Conservation (phyloP, 2,113 vertebrate genomes). For the Octodon degus region DNA sequence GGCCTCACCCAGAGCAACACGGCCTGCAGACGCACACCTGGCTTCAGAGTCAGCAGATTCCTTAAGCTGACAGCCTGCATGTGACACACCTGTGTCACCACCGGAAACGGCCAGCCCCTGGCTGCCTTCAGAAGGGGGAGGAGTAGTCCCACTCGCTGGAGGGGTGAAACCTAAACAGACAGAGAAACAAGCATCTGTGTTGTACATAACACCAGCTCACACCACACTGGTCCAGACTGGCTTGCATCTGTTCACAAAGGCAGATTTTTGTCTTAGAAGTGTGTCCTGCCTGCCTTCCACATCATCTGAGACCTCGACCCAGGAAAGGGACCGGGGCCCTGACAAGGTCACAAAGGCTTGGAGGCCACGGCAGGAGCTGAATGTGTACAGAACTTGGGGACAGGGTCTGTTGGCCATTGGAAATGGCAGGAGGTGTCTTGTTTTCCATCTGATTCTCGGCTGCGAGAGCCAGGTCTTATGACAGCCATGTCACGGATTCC, state of each 20-base stretch:
- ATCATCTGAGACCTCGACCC: background rate
- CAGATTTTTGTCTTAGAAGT: background rate
- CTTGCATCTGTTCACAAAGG: background rate
- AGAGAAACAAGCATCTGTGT: background rate
- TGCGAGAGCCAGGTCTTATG: background rate
- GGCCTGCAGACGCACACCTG: background rate
- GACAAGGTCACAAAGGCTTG: background rate
- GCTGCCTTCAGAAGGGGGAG: constrained; percentile 52
- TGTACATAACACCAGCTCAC: accelerated
- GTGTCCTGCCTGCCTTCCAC: background rate
- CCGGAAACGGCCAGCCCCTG: background rate
- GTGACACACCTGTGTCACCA: accelerated
- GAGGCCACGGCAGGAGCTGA: background rate
- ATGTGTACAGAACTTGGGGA: background rate
- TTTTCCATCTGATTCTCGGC: background rate
- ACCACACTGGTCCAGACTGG: background rate
- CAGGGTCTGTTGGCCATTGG: background rate
- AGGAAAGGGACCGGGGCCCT: background rate
- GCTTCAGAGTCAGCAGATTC: constrained; percentile 19
- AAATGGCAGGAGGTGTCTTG: background rate
- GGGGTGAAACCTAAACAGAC: constrained; percentile 71
- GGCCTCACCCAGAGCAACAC: constrained; percentile 1
- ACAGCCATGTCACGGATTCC: background rate
- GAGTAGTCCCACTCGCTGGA: constrained; percentile 45
- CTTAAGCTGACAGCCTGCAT: background rate